Conservation (phyloP, 2,888 invertebrate genomes). For the Ectemnius cavifrons region DNA sequence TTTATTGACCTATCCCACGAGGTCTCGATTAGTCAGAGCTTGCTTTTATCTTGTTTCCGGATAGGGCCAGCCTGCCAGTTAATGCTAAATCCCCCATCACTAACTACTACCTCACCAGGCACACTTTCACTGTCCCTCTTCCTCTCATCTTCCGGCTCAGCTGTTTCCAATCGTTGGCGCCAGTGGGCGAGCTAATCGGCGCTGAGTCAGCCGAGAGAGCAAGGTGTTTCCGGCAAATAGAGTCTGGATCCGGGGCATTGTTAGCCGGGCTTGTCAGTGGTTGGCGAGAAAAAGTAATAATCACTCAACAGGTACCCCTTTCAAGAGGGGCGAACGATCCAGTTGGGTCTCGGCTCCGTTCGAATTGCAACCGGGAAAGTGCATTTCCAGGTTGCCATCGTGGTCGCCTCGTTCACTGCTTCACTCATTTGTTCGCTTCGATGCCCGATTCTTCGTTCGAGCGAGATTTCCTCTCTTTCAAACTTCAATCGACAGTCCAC, state of each 20-base stretch:
- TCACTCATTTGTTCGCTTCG: no score
- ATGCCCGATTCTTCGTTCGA: no score
- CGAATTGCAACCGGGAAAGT: no score
- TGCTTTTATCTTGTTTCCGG: slow-evolving; percentile 11
- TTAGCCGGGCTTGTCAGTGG: background rate
- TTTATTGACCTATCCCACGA: slow-evolving; percentile 19
- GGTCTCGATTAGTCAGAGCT: slow-evolving; percentile 16
- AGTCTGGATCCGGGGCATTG: background rate
- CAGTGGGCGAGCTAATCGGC: background rate
- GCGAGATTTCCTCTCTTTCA: no score
- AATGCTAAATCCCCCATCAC: background rate
- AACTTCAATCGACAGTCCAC: no score
- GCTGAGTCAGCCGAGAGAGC: background rate
- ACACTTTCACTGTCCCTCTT: no score
- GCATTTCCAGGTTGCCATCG: no score
- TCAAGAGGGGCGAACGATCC: background rate
- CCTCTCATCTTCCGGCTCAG: no score
- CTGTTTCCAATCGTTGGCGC: background rate
- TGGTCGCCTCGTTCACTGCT: no score
- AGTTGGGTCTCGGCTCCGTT: no score
- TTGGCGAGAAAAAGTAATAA: slow-evolving; percentile 35
- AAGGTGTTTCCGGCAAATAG: no score
- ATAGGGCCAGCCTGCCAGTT: background rate
- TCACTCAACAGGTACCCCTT: slow-evolving; percentile 58
- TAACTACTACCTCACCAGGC: background rate